Percentiles rank a stretch among this genome's conserved stretches.
These are phyloP conservation scores for Coregonus sp. DNA, from an alignment of 2,797 vertebrate species.

Conservation along the genomic window DNA sequence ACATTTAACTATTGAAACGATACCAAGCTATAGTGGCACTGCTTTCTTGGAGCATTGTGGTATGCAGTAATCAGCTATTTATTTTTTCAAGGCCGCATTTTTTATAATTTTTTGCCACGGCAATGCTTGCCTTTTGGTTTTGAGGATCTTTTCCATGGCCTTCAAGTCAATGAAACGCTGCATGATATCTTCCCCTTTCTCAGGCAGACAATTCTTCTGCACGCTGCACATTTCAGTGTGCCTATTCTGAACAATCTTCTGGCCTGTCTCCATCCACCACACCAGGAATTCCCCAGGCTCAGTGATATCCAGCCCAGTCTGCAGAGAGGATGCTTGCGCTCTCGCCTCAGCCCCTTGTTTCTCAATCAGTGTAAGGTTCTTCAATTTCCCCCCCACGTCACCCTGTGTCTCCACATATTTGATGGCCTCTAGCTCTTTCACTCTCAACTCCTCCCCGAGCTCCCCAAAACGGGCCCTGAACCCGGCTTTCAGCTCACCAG, in stretches of 20 bases:
- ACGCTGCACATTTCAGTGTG: not conserved
- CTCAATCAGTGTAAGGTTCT: not conserved
- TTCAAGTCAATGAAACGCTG: not conserved
- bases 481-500: not conserved
- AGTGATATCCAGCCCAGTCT: not conserved
- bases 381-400: not conserved
- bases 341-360: not conserved
- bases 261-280: conserved; percentile 3
- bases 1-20: no score
- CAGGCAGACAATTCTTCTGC: not conserved
- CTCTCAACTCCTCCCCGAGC: not conserved
- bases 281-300: not conserved
- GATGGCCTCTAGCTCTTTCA: not conserved
- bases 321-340: not conserved
- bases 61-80: no score
- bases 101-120: no score
- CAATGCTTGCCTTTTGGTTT: not conserved
- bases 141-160: not conserved
- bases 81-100: no score
- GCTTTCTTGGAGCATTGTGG: no score
- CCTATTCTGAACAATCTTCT: not conserved
- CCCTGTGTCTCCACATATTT: not conserved
- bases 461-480: not conserved
- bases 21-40: no score
- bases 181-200: not conserved